Evolutionary conservation across 2,888 invertebrate genomes (phyloP), one percentile per base, ranked within the genome.

Genomic region (Bembecia ichneumoniformis): DNA sequence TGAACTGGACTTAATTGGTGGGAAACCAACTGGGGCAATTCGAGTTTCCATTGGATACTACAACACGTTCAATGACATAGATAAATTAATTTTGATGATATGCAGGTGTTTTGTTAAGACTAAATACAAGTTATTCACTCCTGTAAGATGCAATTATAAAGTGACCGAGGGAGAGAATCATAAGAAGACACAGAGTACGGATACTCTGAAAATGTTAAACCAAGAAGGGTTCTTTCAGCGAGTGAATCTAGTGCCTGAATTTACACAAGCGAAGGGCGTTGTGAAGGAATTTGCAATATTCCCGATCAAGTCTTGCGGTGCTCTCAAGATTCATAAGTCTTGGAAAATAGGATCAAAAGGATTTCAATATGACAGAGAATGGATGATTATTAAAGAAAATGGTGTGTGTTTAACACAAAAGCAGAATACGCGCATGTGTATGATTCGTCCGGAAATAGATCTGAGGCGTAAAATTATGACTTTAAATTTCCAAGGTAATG

Each of bases 1-100:
- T 68, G 91, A 93, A 63, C 88, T 90, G 53, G 97, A 98, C 80
- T 78, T 98, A 49, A 84, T 98, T 3, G 89, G 96, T 64, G 97
- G 96, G 0, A 87, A 84, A 58, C 98, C 99, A 0, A 97, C 98
- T 0, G 99, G 99, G 7, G 95, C 97, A 1, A 90, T 98, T 10
- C 89, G 99, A 64, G 90, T 94, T 3, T 98, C 98, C 0, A 96
- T 98, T 72, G 98, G 98, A 14, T 96, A 95, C 66, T 95, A 94
- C 91, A 96, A 96, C 9, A 91, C 91, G 0, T 83, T 87, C 51
- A 70, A 89, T 48, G 94, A 98, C 71, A 93, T 92, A 0, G 90
- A 94, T 51, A 88, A 77, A 57, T 82, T 97, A 15, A 72, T 97
- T 7, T 59, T 79, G 46, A 94, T 97, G 91, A 90, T 98, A 49